Evolutionary conservation across 2,113 vertebrate genomes (phyloP).

Genomic region (Brachypodius melanocephalos): DNA sequence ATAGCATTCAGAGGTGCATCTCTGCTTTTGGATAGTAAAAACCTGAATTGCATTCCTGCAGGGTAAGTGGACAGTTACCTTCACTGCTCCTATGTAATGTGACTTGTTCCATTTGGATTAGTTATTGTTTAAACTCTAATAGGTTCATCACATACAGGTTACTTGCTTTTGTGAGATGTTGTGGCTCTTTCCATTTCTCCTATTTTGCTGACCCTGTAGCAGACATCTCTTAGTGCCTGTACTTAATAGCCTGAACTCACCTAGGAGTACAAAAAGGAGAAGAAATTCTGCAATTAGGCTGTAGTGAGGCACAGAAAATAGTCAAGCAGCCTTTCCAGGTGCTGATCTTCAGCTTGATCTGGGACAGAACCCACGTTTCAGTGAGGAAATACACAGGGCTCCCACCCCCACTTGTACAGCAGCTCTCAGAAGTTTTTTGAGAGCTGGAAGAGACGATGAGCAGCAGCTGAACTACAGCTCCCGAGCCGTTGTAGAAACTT

Average conservation of each 20-base stretch:
- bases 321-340: neutral
- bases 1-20: neutral
- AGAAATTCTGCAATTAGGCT: neutral
- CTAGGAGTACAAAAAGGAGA: neutral
- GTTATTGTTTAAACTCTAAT: neutral
- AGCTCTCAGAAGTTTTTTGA: neutral
- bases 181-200: neutral
- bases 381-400: neutral
- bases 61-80: neutral
- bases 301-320: neutral
- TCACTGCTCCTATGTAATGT: neutral
- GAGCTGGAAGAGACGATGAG: neutral
- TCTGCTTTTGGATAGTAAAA: neutral
- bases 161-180: neutral
- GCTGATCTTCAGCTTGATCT: neutral
- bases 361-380: neutral
- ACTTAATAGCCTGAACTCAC: neutral
- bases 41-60: neutral
- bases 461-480: neutral
- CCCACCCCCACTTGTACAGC: accelerated
- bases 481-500: neutral
- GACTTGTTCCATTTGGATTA: neutral
- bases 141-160: neutral
- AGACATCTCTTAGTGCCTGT: neutral
- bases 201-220: neutral